phyloP scores from a whole-genome alignment of 2,888 invertebrate species.

The Heliconius aoede region DNA sequence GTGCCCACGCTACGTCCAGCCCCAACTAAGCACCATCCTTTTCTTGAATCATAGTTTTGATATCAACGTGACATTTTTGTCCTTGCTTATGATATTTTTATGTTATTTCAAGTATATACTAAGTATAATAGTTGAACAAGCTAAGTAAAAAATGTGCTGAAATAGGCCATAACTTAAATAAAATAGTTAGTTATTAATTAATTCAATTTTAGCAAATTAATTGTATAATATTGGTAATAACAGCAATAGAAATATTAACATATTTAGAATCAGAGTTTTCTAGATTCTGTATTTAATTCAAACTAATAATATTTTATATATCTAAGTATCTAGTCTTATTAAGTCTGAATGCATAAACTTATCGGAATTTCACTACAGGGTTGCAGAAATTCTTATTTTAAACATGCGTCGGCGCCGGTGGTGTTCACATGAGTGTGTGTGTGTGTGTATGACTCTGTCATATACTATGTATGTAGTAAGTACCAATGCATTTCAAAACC shows the following conservation, averaged over 20 bases:
- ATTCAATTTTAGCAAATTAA: neutral
- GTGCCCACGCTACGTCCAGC: no score
- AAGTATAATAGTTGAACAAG: no score
- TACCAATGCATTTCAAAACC: slow-evolving; percentile 7
- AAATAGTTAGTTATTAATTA: no score
- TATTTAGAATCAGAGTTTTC: neutral
- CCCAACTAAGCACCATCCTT: no score
- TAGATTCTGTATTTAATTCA: neutral
- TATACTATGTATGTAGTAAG: neutral
- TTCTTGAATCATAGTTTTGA: no score
- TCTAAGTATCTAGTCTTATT: slow-evolving; percentile 12
- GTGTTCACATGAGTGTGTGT: slow-evolving; percentile 1
- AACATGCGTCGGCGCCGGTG: slow-evolving; percentile 24
- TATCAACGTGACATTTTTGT: no score
- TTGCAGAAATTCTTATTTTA: slow-evolving; percentile 47
- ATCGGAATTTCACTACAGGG: slow-evolving; percentile 34
- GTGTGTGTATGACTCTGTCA: neutral
- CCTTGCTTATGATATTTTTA: no score
- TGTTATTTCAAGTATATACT: no score
- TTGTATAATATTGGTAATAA: neutral
- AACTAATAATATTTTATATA: neutral
- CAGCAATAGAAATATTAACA: neutral
- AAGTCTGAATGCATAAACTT: slow-evolving; percentile 33
- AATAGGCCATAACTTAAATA: no score
- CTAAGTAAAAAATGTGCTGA: no score